Conservation (phyloP, 2,888 invertebrate species). For the Protula sp. region DNA sequence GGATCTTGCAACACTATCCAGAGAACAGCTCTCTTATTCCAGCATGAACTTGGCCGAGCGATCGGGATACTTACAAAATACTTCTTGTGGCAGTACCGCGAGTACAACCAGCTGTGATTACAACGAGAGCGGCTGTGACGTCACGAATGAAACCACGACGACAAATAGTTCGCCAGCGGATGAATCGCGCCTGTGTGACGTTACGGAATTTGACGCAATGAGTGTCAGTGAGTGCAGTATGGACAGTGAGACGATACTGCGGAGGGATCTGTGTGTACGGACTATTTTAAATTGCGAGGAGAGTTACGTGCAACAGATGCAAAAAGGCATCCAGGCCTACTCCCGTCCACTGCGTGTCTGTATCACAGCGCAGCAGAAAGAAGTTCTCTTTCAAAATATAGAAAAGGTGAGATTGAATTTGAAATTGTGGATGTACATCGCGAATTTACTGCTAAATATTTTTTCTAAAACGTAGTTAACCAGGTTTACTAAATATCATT, state of each 20-base stretch:
- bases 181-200: not conserved
- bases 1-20: too few species aligned
- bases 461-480: too few species aligned
- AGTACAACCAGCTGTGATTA: not conserved
- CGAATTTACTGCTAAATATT: too few species aligned
- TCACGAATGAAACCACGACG: not conserved
- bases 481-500: too few species aligned
- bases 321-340: constrained; percentile 41
- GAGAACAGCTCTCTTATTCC: too few species aligned
- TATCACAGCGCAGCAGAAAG: constrained; percentile 36
- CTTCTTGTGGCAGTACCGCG: not conserved
- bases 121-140: not conserved
- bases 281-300: constrained; percentile 23
- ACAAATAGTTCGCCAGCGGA: not conserved
- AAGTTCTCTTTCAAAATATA: constrained; percentile 42
- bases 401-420: constrained; percentile 27
- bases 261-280: not conserved
- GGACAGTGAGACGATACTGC: not conserved
- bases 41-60: not conserved
- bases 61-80: not conserved
- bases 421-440: too few species aligned
- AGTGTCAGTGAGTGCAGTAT: not conserved
- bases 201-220: not conserved
- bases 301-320: constrained; percentile 43
- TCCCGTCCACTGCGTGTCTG: constrained; percentile 42